phyloP scores from a whole-genome alignment of 2,113 vertebrate species.

The Odocoileus virginianus region DNA sequence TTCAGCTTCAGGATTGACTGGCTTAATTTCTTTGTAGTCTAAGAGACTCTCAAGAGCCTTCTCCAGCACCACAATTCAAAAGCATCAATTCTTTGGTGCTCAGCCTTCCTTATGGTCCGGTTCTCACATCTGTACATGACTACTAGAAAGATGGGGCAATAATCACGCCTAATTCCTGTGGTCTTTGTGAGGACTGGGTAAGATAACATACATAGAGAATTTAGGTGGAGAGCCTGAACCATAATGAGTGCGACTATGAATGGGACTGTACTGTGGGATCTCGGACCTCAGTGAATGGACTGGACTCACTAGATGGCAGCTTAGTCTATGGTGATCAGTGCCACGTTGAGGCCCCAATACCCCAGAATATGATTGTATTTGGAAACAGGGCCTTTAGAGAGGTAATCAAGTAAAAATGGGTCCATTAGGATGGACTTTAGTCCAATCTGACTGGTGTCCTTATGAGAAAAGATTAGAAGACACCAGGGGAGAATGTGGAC shows the following conservation, averaged over 20 bases:
- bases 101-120: neutral
- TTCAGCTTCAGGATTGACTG: neutral
- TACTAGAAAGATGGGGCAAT: neutral
- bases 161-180: neutral
- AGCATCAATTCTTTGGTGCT: neutral
- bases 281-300: neutral
- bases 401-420: neutral
- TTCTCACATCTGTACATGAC: neutral
- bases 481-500: neutral
- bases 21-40: neutral
- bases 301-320: neutral
- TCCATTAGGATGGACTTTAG: neutral
- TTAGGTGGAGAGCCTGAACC: neutral
- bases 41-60: neutral
- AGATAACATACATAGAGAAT: neutral
- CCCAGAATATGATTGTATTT: neutral
- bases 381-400: neutral
- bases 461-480: neutral
- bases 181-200: neutral
- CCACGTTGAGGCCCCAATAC: neutral
- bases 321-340: neutral
- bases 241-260: neutral
- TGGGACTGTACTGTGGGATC: neutral
- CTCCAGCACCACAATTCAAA: neutral
- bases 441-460: neutral